phyloP scores from a whole-genome alignment of 2,888 invertebrate species.

The Marronus borbonicus region DNA sequence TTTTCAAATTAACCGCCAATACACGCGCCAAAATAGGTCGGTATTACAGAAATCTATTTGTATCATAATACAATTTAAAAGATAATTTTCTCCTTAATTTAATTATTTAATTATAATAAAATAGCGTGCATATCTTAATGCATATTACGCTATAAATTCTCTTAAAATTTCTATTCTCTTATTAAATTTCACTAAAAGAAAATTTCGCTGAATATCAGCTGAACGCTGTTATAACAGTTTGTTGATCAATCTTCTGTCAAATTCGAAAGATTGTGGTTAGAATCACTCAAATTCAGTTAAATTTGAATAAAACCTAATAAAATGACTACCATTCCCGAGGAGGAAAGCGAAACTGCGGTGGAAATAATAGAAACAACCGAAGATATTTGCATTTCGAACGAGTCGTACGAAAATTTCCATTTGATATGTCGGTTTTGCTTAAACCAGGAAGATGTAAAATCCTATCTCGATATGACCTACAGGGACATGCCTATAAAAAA shows the following conservation, averaged over 20 bases:
- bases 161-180: neutral
- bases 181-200: neutral
- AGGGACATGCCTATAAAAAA: neutral
- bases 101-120: too few relatives aligned
- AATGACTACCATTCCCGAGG: too few relatives aligned
- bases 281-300: neutral
- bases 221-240: neutral
- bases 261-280: conserved; percentile 2
- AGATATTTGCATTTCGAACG: neutral
- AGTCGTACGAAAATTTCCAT: conserved; percentile 5
- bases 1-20: too few relatives aligned
- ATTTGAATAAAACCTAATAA: too few relatives aligned
- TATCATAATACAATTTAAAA: too few relatives aligned
- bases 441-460: neutral
- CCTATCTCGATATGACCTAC: conserved; percentile 3
- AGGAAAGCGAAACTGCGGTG: neutral
- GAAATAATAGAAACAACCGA: neutral
- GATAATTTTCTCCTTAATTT: too few relatives aligned
- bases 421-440: conserved; percentile 21
- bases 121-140: too few relatives aligned
- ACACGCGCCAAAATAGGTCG: too few relatives aligned
- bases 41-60: too few relatives aligned
- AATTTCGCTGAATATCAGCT: neutral
- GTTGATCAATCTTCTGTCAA: neutral
- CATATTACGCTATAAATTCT: too few relatives aligned